Evolutionary conservation across 2,888 invertebrate genomes (phyloP).

Genomic region (Charanyca ferruginea): DNA sequence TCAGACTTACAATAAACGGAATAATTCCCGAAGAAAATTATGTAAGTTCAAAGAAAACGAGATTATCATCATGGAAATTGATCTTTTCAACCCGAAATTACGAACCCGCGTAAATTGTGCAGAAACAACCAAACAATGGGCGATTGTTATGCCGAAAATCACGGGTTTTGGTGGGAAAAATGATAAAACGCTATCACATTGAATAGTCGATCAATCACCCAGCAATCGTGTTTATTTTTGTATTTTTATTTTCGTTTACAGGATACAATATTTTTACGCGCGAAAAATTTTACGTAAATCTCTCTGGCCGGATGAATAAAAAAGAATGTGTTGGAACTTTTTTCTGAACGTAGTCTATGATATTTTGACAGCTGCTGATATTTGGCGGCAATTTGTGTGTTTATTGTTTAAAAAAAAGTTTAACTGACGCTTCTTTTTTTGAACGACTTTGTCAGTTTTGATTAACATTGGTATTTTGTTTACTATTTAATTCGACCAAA

Average conservation of each 20-base stretch:
- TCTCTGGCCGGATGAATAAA: slow-evolving; percentile 5
- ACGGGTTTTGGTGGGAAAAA: slow-evolving; percentile 46
- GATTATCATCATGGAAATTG: slow-evolving; percentile 51
- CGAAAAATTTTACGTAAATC: slow-evolving; percentile 31
- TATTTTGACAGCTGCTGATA: slow-evolving; percentile 56
- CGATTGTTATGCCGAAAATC: slow-evolving; percentile 54
- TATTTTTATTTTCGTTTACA: slow-evolving; percentile 36
- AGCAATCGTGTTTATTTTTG: slow-evolving; percentile 54
- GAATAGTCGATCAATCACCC: slow-evolving; percentile 63
- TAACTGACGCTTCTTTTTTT: background rate
- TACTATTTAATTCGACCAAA: no score
- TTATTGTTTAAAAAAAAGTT: slow-evolving; percentile 14
- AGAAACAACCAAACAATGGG: slow-evolving; percentile 60
- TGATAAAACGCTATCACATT: slow-evolving; percentile 56
- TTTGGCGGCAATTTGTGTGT: slow-evolving; percentile 27
- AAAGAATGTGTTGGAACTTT: slow-evolving; percentile 10
- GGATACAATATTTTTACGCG: slow-evolving; percentile 49
- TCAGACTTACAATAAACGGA: slow-evolving; percentile 22
- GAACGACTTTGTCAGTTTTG: background rate
- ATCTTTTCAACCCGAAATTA: slow-evolving; percentile 38
- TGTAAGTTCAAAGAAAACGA: slow-evolving; percentile 23
- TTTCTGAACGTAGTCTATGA: slow-evolving; percentile 40
- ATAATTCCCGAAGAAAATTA: slow-evolving; percentile 35
- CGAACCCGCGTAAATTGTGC: slow-evolving; percentile 44
- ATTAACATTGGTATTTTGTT: background rate